A percentile compares a stretch with the other conserved stretches of the same genome.
phyloP scores from a whole-genome alignment of 1,140 invertebrate genomes.

The Leptoteleia sp. region DNA sequence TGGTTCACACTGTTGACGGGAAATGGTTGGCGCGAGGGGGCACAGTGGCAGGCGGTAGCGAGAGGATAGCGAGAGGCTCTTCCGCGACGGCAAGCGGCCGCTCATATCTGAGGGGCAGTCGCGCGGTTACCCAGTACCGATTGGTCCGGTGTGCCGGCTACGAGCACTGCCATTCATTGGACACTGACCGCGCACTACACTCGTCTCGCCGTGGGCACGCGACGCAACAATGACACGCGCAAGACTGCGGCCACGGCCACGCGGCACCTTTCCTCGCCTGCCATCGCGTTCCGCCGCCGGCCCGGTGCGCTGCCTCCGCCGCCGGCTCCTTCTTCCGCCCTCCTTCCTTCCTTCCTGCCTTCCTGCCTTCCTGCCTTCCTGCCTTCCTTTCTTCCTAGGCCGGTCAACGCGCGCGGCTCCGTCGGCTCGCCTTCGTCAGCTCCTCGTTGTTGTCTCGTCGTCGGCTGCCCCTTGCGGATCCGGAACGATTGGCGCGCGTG shows the following conservation, averaged over 20 bases:
- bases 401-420: too few species aligned
- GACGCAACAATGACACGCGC: constrained; percentile 25
- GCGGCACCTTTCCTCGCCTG: constrained; percentile 32
- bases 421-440: too few species aligned
- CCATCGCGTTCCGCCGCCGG: too few species aligned
- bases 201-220: constrained; percentile 12
- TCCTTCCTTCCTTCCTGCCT: neutral
- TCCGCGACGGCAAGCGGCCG: constrained; percentile 34
- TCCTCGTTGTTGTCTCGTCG: too few species aligned
- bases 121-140: constrained; percentile 21
- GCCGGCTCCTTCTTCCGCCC: too few species aligned
- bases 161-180: constrained; percentile 39
- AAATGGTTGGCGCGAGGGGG: too few species aligned
- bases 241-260: constrained; percentile 22
- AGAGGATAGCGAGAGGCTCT: too few species aligned
- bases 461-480: constrained; percentile 20
- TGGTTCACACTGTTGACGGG: too few species aligned
- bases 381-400: neutral
- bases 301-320: too few species aligned
- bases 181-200: constrained; percentile 43
- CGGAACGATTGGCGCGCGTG: constrained; percentile 54
- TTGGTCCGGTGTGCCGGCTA: constrained; percentile 15
- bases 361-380: neutral
- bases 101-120: constrained; percentile 27
- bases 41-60: constrained; percentile 2